phyloP scores from a whole-genome alignment of 2,888 invertebrate species.

The Temnothorax unifasciatus region DNA sequence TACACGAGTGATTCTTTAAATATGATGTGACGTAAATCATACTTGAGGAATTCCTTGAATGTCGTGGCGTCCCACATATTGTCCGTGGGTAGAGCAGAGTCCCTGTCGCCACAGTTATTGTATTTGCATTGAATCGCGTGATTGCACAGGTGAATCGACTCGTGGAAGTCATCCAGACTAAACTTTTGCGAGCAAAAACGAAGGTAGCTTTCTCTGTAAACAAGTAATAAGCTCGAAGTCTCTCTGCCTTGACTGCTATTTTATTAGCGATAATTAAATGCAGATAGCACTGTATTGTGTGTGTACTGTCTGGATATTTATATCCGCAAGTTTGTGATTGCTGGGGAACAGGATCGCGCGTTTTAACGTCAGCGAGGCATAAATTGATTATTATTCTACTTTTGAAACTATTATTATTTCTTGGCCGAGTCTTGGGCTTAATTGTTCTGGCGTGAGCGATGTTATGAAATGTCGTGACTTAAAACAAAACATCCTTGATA shows the following conservation, averaged over 20 bases:
- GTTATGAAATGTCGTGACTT: constrained; percentile 44
- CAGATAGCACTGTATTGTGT: constrained; percentile 8
- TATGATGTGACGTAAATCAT: constrained; percentile 52
- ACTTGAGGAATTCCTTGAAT: constrained; percentile 88
- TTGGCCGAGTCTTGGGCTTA: background rate
- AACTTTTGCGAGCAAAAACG: constrained; percentile 97
- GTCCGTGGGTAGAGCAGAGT: constrained; percentile 93
- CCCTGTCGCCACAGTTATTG: constrained; percentile 90
- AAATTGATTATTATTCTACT: constrained; percentile 53
- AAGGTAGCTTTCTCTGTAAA: constrained; percentile 94
- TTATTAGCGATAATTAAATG: constrained; percentile 63
- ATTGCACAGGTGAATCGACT: constrained; percentile 97
- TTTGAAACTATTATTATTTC: constrained; percentile 29
- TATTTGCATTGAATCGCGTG: constrained; percentile 97
- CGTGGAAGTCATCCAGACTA: constrained; percentile 94
- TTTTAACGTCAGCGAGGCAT: constrained; percentile 24
- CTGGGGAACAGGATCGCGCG: background rate
- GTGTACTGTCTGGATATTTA: constrained; percentile 53
- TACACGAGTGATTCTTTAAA: background rate
- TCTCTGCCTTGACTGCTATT: background rate
- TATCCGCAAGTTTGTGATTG: constrained; percentile 38
- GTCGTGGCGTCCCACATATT: constrained; percentile 98
- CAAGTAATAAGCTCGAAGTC: constrained; percentile 15
- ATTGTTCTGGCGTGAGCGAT: constrained; percentile 42
- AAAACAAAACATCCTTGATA: constrained; percentile 15